A percentile compares a stretch with the other conserved stretches of the same genome.
Conservation (phyloP, 2,888 invertebrate species). For the Agrenia bidenticulata region DNA sequence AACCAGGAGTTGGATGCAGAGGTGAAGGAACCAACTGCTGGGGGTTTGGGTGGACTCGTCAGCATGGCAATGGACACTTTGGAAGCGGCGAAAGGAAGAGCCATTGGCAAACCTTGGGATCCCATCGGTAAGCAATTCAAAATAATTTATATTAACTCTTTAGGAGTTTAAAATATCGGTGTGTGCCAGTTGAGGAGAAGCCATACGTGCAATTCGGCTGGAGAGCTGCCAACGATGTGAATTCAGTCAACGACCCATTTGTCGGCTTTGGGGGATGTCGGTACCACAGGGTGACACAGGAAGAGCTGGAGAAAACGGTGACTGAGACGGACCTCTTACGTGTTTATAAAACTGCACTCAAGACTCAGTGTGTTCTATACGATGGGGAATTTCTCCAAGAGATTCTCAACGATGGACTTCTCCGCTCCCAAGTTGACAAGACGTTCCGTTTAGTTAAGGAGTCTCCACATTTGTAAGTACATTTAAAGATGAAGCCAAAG, state of each 20-base stretch:
- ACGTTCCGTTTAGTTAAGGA: not conserved
- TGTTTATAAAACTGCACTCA: slow-evolving; percentile 15
- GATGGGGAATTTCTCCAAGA: slow-evolving; percentile 2
- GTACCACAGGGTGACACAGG: not conserved
- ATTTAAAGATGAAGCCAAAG: too few species aligned
- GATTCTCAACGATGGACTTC: slow-evolving; percentile 6
- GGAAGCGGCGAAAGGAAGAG: not conserved
- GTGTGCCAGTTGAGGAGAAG: too few species aligned
- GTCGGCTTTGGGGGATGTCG: slow-evolving; percentile 22
- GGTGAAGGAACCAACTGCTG: slow-evolving; percentile 3
- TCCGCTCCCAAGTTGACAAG: slow-evolving; percentile 2
- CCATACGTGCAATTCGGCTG: slow-evolving; percentile 20
- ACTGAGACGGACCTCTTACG: not conserved
- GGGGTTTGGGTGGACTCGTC: slow-evolving; percentile 16
- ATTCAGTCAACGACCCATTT: slow-evolving; percentile 6
- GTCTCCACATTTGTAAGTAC: slow-evolving; percentile 14
- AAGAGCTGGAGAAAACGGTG: not conserved
- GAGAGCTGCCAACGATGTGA: not conserved
- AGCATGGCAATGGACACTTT: not conserved
- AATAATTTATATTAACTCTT: too few species aligned
- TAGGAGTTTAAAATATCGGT: too few species aligned
- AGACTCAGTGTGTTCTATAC: slow-evolving; percentile 14
- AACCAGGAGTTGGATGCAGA: slow-evolving; percentile 14
- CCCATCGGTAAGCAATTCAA: not conserved
- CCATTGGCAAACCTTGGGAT: not conserved